phyloP scores from a whole-genome alignment of 2,113 vertebrate species.

The Bungarus multicinctus region DNA sequence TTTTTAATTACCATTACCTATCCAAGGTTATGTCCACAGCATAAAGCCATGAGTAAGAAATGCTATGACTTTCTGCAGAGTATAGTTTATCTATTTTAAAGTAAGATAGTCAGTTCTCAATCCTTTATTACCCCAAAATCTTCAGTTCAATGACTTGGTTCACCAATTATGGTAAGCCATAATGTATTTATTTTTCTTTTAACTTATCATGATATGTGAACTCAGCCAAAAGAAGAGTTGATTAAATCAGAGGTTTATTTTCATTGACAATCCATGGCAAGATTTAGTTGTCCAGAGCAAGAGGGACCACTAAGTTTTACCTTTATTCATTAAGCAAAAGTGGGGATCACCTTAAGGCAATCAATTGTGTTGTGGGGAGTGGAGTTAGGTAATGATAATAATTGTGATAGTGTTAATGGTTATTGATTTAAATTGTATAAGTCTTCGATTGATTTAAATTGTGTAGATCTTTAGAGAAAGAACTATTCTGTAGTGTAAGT shows the following conservation, averaged over 20 bases:
- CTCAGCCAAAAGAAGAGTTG: background rate
- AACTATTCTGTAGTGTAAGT: background rate
- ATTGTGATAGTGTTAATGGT: background rate
- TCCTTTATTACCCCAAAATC: background rate
- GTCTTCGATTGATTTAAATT: background rate
- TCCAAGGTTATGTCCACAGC: background rate
- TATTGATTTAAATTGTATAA: background rate
- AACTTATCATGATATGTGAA: background rate
- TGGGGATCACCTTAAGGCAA: background rate
- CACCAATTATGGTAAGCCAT: background rate
- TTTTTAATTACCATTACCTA: background rate
- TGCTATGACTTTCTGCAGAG: background rate
- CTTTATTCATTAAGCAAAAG: background rate
- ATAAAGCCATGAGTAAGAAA: background rate
- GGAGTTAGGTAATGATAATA: background rate
- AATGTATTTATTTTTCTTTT: background rate
- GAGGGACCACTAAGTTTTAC: background rate
- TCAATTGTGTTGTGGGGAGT: background rate
- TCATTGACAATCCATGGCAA: background rate
- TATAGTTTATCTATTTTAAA: background rate
- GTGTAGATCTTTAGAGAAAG: background rate
- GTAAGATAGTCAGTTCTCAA: background rate
- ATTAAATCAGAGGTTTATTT: background rate
- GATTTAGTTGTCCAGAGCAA: background rate
- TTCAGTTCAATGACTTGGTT: background rate